Base-by-base conservation (phyloP, 2,113 vertebrate genomes). In the Loxodonta africana region DNA sequence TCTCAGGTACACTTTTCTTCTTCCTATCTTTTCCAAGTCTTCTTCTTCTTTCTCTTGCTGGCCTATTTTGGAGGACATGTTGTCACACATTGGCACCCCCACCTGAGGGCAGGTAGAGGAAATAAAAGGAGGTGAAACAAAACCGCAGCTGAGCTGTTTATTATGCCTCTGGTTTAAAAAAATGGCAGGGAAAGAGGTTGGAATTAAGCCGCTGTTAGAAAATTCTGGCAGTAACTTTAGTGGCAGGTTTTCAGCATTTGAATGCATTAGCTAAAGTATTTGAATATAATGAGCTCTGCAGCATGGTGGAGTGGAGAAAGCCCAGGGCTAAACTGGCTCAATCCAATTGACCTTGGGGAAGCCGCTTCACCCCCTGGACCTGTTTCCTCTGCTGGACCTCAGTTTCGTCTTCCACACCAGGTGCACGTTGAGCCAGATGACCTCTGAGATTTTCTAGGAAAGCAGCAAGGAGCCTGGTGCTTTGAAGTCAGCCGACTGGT, bases 191-290 rank as follows among this genome's bases (percentile, higher is more conserved):
- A 83, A 93, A 85, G 67, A 81, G 85, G 26, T 12, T 86, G 67
- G 33, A 93, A 83, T 63, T 76, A 81, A 96, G 57, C 69, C 84
- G 89, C 25, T 97, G 44, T 94, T 83, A 89, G 87, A 95, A 96
- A 88, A 80, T n/a, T 80, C 46, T 94, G 48, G 85, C 51, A 81
- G 69, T 76, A 67, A 86, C 91, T 88, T 86, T 18, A 69, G 46
- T 76, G 62, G 37, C 65, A 83, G 53, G 9, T 65, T 96, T 95
- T 78, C 83, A 83, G 46, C 71, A 37, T 71, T 53, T 80, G 78
- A 85, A 69, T 46, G 25, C 30, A 83, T 94, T 83, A 86, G 48
- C 57, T 90, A 21, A 83, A 57, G 62, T 57, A 83, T 85, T 89
- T 74, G 60, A 88, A 78, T 83, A 80, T 74, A 76, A 81, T 87